Percentiles rank a stretch among this genome's conserved stretches.
Evolutionary conservation across 2,113 vertebrate species (phyloP).

Genomic region (Syngnathus floridae): DNA sequence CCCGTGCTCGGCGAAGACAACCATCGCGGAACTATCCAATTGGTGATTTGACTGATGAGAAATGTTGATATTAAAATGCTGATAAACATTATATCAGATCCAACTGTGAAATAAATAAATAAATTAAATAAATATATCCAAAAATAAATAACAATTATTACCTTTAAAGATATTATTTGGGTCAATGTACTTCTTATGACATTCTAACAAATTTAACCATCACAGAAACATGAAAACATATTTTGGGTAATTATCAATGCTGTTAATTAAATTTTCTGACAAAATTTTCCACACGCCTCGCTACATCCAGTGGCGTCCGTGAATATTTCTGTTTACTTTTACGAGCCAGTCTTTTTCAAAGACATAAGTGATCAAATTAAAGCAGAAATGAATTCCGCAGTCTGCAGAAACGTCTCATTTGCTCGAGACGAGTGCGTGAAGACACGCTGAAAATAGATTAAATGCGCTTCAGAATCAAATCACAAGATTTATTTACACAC

Average conservation of each 20-base stretch:
- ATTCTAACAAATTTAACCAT: too few relatives aligned
- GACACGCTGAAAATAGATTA: neutral
- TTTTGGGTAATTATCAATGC: too few relatives aligned
- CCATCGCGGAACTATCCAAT: neutral
- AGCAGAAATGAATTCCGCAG: neutral
- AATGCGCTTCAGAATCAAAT: neutral
- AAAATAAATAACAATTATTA: too few relatives aligned
- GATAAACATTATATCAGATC: too few relatives aligned
- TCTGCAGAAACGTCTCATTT: neutral
- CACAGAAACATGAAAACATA: too few relatives aligned
- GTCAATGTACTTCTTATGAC: too few relatives aligned
- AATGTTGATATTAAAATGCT: too few relatives aligned
- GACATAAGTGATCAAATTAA: neutral
- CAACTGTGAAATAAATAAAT: too few relatives aligned
- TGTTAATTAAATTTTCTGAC: too few relatives aligned
- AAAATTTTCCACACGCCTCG: neutral
- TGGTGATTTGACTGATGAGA: too few relatives aligned
- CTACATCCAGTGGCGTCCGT: neutral
- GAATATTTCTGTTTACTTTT: neutral
- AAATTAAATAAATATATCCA: too few relatives aligned
- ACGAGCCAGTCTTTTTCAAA: neutral
- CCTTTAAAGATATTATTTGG: too few relatives aligned
- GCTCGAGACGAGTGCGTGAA: neutral
- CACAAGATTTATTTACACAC: neutral
- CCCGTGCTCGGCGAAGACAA: neutral